Evolutionary conservation across 1,140 invertebrate species (phyloP).

Genomic region (Nautilus pompilius): DNA sequence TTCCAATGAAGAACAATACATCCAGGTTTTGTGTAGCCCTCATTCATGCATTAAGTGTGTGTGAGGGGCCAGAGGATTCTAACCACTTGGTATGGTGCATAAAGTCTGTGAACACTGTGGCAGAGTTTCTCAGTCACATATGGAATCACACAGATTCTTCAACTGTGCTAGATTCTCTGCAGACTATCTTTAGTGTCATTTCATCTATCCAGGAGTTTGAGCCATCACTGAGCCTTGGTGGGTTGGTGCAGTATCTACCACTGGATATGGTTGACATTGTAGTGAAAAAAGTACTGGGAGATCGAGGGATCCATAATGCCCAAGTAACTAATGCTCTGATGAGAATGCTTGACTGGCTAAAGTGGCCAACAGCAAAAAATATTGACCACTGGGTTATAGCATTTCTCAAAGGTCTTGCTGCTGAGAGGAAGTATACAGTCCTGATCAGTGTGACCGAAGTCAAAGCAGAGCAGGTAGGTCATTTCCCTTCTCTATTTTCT

Average conservation of each 20-base stretch:
- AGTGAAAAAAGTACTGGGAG: conserved; percentile 27
- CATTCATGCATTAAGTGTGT: conserved; percentile 28
- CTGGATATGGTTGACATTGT: conserved; percentile 26
- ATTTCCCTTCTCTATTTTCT: background rate
- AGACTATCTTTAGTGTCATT: conserved; percentile 37
- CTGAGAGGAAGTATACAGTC: conserved; percentile 35
- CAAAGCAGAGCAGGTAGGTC: conserved; percentile 43
- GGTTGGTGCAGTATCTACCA: conserved; percentile 30
- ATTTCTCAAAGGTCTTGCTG: conserved; percentile 40
- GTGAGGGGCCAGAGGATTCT: conserved; percentile 20
- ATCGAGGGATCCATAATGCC: conserved; percentile 26
- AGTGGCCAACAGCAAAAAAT: conserved; percentile 40
- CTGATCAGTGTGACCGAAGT: conserved; percentile 38
- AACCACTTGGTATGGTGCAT: conserved; percentile 23
- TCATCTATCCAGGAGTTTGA: conserved; percentile 28
- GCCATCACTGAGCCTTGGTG: conserved; percentile 34
- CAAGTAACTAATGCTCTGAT: conserved; percentile 35
- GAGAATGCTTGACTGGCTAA: conserved; percentile 46
- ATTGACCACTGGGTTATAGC: conserved; percentile 40
- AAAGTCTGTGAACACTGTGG: conserved; percentile 26
- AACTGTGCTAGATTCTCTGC: conserved; percentile 24
- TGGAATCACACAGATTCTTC: conserved; percentile 29
- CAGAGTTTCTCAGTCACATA: conserved; percentile 26
- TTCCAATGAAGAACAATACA: conserved; percentile 36
- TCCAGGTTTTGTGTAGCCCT: conserved; percentile 30